Conservation (phyloP, 2,113 vertebrate genomes). For the Eidolon helvum region DNA sequence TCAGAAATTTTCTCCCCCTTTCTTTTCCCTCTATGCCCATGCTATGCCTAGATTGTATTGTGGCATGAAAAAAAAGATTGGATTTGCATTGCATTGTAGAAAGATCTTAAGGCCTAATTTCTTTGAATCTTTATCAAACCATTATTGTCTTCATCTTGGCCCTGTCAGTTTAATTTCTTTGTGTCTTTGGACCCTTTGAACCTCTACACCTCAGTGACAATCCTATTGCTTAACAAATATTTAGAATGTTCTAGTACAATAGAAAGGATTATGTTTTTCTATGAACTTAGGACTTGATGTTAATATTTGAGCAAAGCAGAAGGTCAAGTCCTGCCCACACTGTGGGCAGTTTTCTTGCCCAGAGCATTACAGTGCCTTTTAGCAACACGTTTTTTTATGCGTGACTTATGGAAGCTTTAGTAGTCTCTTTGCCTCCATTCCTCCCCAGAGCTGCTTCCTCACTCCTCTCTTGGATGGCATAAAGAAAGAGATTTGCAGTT, state of each 20-base stretch:
- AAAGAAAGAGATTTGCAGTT: neutral
- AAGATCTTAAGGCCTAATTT: neutral
- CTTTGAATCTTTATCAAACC: neutral
- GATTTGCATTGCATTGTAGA: neutral
- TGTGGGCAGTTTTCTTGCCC: neutral
- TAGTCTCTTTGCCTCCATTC: neutral
- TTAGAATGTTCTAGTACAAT: neutral
- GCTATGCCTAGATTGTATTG: neutral
- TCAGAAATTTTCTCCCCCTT: neutral
- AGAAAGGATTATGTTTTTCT: neutral
- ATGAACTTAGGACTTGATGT: neutral
- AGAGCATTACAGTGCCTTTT: neutral
- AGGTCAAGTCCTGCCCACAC: neutral
- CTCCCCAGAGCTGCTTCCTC: neutral
- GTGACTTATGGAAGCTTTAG: neutral
- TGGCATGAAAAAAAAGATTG: neutral
- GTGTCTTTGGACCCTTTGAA: neutral
- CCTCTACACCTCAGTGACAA: neutral
- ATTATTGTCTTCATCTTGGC: neutral
- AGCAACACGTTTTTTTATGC: neutral
- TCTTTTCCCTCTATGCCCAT: neutral
- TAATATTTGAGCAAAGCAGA: neutral
- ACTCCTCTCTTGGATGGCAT: neutral
- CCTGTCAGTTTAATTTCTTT: neutral
- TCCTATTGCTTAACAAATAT: neutral